These are phyloP conservation scores for Lepidochitona cinerea DNA, from an alignment of 2,888 invertebrate genomes.

Conservation along the genomic window DNA sequence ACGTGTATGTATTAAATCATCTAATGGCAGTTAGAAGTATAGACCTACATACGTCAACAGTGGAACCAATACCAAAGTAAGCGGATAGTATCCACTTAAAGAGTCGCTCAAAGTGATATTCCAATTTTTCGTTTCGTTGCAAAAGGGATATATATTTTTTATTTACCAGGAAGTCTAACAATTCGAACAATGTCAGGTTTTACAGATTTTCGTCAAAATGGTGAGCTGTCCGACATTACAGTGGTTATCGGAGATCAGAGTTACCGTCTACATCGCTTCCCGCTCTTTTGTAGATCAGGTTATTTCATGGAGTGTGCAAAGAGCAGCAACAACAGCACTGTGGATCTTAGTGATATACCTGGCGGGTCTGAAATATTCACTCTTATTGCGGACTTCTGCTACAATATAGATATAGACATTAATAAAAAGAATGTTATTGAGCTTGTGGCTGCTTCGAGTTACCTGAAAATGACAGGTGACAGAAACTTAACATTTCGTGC, in stretches of 20 bases:
- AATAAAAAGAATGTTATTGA: constrained; percentile 59
- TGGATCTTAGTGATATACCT: constrained; percentile 64
- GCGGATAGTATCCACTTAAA: too few species aligned
- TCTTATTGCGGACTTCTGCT: constrained; percentile 68
- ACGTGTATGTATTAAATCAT: too few species aligned
- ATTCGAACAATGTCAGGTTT: too few species aligned
- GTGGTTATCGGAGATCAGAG: constrained; percentile 59
- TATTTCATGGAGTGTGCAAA: constrained; percentile 61
- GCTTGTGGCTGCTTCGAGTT: constrained; percentile 65
- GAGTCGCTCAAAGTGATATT: too few species aligned
- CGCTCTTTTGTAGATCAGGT: constrained; percentile 67
- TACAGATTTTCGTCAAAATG: constrained; percentile 59
- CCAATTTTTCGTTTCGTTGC: too few species aligned
- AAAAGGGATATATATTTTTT: too few species aligned
- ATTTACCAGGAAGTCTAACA: too few species aligned
- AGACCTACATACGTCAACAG: too few species aligned
- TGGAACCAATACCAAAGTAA: too few species aligned
- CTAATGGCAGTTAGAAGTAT: too few species aligned
- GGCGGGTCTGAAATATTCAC: constrained; percentile 65
- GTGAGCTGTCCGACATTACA: constrained; percentile 68
- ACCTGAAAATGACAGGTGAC: constrained; percentile 61
- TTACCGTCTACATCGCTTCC: constrained; percentile 68
- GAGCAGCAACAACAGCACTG: constrained; percentile 29
- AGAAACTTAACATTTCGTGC: constrained; percentile 60
- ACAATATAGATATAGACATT: constrained; percentile 62